Conservation (phyloP, 2,888 invertebrate genomes). For the Stratiomys singularior region DNA sequence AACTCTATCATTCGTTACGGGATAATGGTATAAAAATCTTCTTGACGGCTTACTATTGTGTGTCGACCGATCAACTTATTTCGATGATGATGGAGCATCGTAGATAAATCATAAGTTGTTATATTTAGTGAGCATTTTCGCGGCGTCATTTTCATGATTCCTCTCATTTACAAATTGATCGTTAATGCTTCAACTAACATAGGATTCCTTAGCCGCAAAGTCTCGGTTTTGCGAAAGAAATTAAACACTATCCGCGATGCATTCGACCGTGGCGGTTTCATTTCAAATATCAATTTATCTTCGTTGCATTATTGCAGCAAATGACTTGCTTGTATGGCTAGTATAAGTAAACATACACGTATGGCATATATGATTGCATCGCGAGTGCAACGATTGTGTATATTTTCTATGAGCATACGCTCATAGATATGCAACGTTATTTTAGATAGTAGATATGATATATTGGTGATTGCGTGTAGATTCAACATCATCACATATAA, state of each 20-base stretch:
- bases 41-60: too few relatives aligned
- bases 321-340: slow-evolving; percentile 4
- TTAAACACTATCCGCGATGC: slow-evolving; percentile 18
- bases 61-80: too few relatives aligned
- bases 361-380: slow-evolving; percentile 18
- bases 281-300: background rate
- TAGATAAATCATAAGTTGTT: too few relatives aligned
- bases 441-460: background rate
- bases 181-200: too few relatives aligned
- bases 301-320: slow-evolving; percentile 32
- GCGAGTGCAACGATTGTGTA: background rate
- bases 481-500: slow-evolving; percentile 15
- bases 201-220: too few relatives aligned
- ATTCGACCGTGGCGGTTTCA: slow-evolving; percentile 22
- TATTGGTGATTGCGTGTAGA: background rate
- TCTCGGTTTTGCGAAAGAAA: slow-evolving; percentile 12
- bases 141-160: too few relatives aligned
- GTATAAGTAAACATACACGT: background rate
- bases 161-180: too few relatives aligned
- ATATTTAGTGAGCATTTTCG: too few relatives aligned
- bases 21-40: too few relatives aligned
- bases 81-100: too few relatives aligned
- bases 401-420: background rate
- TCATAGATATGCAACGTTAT: background rate
- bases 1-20: too few relatives aligned